Evolutionary conservation across 2,797 vertebrate species (phyloP), one percentile per base, ranked within the genome.

Genomic region (Sciurus vulgaris): DNA sequence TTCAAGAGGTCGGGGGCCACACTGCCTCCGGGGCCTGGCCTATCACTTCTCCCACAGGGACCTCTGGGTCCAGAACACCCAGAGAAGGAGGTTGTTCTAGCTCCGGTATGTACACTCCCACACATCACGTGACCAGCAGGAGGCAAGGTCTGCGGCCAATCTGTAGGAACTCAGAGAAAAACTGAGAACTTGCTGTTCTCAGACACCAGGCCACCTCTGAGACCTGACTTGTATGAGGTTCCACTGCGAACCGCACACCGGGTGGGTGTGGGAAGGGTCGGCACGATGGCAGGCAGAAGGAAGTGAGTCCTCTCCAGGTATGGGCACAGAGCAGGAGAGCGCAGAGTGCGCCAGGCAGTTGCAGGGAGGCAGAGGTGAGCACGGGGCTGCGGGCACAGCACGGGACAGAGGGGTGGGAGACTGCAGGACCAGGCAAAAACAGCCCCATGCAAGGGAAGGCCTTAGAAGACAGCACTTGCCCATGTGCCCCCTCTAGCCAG

Each of bases 351-450:
- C 70, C 26, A 12, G 26, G 38, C 61, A 67, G n/a, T 35, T 41
- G 5, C 41, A 72, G 0, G 7, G 28, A 54, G 12, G 28, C 6
- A 26, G 54, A 17, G 13, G 56, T 0, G 49, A 70, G 49, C 30
- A 0, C 15, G 3, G 3, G 8, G 30, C 12, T 0, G 0, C 0
- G 41, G 35, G 35, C 15, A 24, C 8, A 24, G 18, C 35, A 13
- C 14, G 20, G 7, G 65, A 72, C 2, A 10, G 91, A 24, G 47
- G 33, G 65, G 28, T 11, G 54, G 79, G 41, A 2, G 18, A 85
- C 70, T 30, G 47, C 5, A 38, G 49, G 59, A 33, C 18, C 5
- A 38, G 17, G 24, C 14, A 49, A 22, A n/a, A 2, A 24, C 12
- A 17, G 54, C 63, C 56, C 7, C 11, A 22, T 0, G 8, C 7